A percentile compares a stretch with the other conserved stretches of the same genome.
Conservation (phyloP, 2,797 vertebrate genomes). For the Tangara arthus region DNA sequence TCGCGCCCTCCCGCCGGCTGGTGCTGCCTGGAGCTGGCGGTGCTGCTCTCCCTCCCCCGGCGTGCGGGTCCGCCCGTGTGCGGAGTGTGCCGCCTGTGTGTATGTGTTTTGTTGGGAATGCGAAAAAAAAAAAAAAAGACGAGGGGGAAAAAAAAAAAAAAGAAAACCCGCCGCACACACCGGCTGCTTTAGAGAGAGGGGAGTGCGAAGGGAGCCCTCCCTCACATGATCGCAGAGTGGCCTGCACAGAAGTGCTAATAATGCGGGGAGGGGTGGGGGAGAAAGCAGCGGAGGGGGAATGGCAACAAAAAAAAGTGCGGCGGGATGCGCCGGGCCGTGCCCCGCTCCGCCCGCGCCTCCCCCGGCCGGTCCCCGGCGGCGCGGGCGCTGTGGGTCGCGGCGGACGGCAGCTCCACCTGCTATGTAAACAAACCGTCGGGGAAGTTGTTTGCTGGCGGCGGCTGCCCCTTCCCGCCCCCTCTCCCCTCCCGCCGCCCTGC, state of each 20-base stretch:
- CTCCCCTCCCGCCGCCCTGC: background rate
- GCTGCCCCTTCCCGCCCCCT: background rate
- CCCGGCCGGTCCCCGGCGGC: slow-evolving; percentile 70
- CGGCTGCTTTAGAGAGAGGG: background rate
- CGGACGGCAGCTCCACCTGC: slow-evolving; percentile 90
- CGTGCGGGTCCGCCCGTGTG: slow-evolving; percentile 24
- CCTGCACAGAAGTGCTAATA: slow-evolving; percentile 37
- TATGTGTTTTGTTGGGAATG: slow-evolving; percentile 58
- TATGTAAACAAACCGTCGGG: slow-evolving; percentile 81
- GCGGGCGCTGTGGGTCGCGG: slow-evolving; percentile 78
- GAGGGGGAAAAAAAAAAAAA: background rate
- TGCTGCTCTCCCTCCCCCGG: slow-evolving; percentile 5
- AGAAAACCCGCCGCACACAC: background rate
- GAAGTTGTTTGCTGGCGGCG: slow-evolving; percentile 75
- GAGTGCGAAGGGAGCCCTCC: background rate
- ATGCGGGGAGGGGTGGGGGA: background rate
- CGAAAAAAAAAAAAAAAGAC: background rate
- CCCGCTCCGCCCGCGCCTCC: slow-evolving; percentile 14
- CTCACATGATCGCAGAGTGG: slow-evolving; percentile 23
- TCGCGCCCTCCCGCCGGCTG: slow-evolving; percentile 75
- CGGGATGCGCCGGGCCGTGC: background rate
- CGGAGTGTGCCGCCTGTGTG: background rate
- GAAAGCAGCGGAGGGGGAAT: background rate
- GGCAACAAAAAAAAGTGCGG: slow-evolving; percentile 24
- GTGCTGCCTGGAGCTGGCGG: slow-evolving; percentile 56